Base-by-base conservation (phyloP, 2,888 invertebrate genomes). In the Cephus nigrinus region DNA sequence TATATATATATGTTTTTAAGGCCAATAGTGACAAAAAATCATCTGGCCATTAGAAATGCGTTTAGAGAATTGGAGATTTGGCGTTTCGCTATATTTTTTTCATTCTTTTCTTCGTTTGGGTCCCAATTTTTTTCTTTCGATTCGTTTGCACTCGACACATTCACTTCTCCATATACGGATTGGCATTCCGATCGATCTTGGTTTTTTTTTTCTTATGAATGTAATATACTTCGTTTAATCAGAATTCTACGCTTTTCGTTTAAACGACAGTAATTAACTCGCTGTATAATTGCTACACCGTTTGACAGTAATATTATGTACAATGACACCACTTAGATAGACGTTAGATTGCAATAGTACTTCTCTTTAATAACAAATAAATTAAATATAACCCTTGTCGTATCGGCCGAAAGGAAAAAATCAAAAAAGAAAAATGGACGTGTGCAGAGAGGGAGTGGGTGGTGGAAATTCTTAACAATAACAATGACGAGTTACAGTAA, bases 261-360 rank as follows among this genome's bases (percentile, higher is more conserved):
- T 84, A 30, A 86, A 87, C 81, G 81, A 82, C 83, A 84, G 84
- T 85, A 85, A 84, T n/a, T 85, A 85, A 80, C 82, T 87, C 82
- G 83, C 84, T 84, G 82, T 87, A 86, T 32, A 32, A 71, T 82
- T 80, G 81, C 86, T 85, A 86, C 83, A 78, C 75, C 82, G 85
- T 89, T 86, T 23, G 34, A 73, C n/a, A 83, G 81, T 82, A 81
- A 80, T 90, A 90, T 89, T 91, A 90, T 90, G 85, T 90, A 91
- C 91, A 90, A 89, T 88, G 88, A 90, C 88, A 90, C 86, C 87
- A 86, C 87, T 87, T 84, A 85, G 84, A 85, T 85, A 87, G 83
- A 88, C 84, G 82, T 85, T 86, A 82, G 79, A 81, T 86, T 88
- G 86, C 83, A 84, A 83, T 84, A 82, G 83, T 83, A 85, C 76